Percentiles rank a stretch among this genome's conserved stretches.
Evolutionary conservation across 2,113 vertebrate genomes (phyloP).

Genomic region (Ictalurus punctatus): DNA sequence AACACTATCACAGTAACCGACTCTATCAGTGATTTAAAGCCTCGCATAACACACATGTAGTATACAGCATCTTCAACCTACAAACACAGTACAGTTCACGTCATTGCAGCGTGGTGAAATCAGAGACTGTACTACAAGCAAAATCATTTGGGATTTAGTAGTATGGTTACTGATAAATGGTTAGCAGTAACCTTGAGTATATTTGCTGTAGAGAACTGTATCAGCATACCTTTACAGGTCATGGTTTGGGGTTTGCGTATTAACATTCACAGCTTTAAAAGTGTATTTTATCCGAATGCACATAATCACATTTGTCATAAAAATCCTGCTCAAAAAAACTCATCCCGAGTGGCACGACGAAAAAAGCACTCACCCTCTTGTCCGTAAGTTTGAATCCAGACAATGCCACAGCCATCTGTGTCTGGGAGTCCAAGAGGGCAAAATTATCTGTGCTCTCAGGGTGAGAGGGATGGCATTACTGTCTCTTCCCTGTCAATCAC

Average conservation of each 20-base stretch:
- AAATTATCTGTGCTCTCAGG: too few species aligned
- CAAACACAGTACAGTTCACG: not conserved
- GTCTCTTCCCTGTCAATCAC: too few species aligned
- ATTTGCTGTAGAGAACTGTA: not conserved
- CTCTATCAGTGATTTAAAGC: not conserved
- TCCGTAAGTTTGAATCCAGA: not conserved
- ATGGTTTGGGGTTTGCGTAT: not conserved
- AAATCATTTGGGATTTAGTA: not conserved
- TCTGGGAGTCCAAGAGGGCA: too few species aligned
- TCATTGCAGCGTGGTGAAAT: not conserved
- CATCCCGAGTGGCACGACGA: not conserved
- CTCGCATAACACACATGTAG: not conserved
- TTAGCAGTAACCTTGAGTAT: not conserved
- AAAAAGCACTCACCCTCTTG: not conserved
- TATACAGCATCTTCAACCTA: not conserved
- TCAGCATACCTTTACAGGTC: not conserved
- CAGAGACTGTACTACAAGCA: not conserved
- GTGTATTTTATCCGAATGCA: not conserved
- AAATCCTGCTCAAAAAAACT: not conserved
- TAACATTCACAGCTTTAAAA: not conserved
- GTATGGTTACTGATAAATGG: not conserved
- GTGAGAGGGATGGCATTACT: too few species aligned
- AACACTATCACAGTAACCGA: slow-evolving; percentile 54
- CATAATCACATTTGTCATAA: not conserved
- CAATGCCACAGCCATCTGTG: too few species aligned